Base-by-base conservation (phyloP, 2,888 invertebrate genomes). In the Erebia ligea region DNA sequence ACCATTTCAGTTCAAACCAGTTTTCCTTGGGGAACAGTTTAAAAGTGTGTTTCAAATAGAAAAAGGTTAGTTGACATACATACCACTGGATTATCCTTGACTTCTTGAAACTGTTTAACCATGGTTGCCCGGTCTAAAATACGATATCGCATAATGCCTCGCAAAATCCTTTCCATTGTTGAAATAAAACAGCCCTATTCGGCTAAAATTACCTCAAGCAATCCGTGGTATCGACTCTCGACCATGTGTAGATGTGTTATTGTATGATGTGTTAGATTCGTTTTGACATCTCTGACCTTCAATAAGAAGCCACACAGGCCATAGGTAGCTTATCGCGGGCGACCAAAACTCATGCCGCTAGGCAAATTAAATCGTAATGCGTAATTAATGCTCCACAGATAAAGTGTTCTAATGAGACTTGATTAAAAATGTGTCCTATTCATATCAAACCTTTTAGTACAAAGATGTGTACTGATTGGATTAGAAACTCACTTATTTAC, bases 51-150 rank as follows among this genome's bases (percentile, higher is more conserved):
- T 50, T 50, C 50, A 62, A 62, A 68, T 40, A 54, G 42, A 34
- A 56, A 71, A 74, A 76, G 76, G 75, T 74, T 72, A 77, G 77
- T 79, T 77, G 50, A n/a, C 25, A 2, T 76, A 90, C 95, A 94
- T 94, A 98, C 97, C 94, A 95, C 95, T 25, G 98, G 98, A 93
- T 98, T 95, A 92, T 98, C 96, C 86, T 95, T 95, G 78, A 99
- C 98, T 95, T 96, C 94, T 88, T 97, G 94, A 91, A 99, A 99
- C 90, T 99, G 98, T 91, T 98, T 96, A 48, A 99, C 97, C 98
- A 98, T 98, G 82, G 95, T 95, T 73, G 96, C 95, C 76, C 97
- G 95, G 77, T 97, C 96, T 70, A 96, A 95, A 74, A 96, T 95
- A 73, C 98, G 95, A 88, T 98, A 99, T 82, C 96, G 95, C 96